Evolutionary conservation across 2,888 invertebrate species (phyloP).

Genomic region (Dinocampus coccinellae): DNA sequence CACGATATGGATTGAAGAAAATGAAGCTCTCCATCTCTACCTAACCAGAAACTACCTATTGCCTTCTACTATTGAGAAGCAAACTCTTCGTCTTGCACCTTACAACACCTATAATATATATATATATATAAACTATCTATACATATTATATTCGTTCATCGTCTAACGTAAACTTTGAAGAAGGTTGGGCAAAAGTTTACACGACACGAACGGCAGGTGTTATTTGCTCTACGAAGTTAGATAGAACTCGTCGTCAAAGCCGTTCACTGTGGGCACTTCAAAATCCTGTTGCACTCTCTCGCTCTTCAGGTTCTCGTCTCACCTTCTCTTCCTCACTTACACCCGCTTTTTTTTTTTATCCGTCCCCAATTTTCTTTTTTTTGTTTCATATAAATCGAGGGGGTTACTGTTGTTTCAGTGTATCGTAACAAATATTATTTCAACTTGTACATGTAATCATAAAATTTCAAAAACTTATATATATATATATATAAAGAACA

Average conservation of each 20-base stretch:
- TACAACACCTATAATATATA: slow-evolving; percentile 8
- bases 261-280: neutral
- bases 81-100: slow-evolving; percentile 11
- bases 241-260: slow-evolving; percentile 38
- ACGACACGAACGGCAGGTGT: slow-evolving; percentile 43
- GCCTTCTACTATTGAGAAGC: neutral
- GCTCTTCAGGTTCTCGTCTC: no score
- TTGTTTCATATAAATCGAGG: neutral
- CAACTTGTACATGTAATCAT: slow-evolving; percentile 2
- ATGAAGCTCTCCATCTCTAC: neutral
- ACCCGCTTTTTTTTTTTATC: no score
- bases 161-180: slow-evolving; percentile 27
- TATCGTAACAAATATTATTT: neutral
- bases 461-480: slow-evolving; percentile 4
- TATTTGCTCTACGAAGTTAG: slow-evolving; percentile 44
- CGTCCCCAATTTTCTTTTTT: no score
- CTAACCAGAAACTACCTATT: slow-evolving; percentile 8
- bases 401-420: neutral
- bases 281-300: no score
- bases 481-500: no score
- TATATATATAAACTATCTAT: neutral
- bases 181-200: slow-evolving; percentile 41
- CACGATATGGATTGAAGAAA: slow-evolving; percentile 30
- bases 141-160: neutral
- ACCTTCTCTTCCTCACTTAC: neutral